Evolutionary conservation across 1,140 invertebrate species (phyloP).

Genomic region (Drosophila punjabiensis): DNA sequence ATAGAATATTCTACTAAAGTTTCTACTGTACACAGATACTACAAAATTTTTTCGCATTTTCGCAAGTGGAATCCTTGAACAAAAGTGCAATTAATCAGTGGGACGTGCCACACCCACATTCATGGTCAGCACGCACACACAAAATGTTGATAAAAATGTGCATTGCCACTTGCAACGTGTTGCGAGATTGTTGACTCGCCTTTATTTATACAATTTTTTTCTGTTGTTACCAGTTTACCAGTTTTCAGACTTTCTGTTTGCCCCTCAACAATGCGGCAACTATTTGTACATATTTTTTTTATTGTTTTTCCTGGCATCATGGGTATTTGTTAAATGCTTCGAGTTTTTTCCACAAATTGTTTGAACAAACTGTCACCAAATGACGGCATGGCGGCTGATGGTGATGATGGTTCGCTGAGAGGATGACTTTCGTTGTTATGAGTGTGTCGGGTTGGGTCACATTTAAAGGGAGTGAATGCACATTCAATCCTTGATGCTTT

Average conservation of each 20-base stretch:
- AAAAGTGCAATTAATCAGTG: slow-evolving; percentile 76
- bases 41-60: slow-evolving; percentile 22
- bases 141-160: slow-evolving; percentile 69
- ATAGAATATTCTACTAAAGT: neutral
- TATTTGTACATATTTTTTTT: slow-evolving; percentile 58
- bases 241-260: slow-evolving; percentile 7
- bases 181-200: slow-evolving; percentile 76
- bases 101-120: slow-evolving; percentile 67
- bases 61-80: slow-evolving; percentile 25
- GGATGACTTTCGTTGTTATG: slow-evolving; percentile 37
- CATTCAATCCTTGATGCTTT: slow-evolving; percentile 51
- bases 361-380: slow-evolving; percentile 58
- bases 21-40: neutral
- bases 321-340: slow-evolving; percentile 57
- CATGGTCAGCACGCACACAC: slow-evolving; percentile 66
- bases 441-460: slow-evolving; percentile 26
- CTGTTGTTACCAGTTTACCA: slow-evolving; percentile 1
- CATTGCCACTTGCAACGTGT: slow-evolving; percentile 80
- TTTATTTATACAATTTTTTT: slow-evolving; percentile 54
- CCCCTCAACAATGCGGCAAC: slow-evolving; percentile 50
- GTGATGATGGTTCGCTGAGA: slow-evolving; percentile 39
- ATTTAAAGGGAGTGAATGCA: slow-evolving; percentile 32
- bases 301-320: neutral
- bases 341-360: slow-evolving; percentile 57
- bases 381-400: slow-evolving; percentile 26